phyloP scores from a whole-genome alignment of 1,140 invertebrate genomes.

The Achatina immaculata region DNA sequence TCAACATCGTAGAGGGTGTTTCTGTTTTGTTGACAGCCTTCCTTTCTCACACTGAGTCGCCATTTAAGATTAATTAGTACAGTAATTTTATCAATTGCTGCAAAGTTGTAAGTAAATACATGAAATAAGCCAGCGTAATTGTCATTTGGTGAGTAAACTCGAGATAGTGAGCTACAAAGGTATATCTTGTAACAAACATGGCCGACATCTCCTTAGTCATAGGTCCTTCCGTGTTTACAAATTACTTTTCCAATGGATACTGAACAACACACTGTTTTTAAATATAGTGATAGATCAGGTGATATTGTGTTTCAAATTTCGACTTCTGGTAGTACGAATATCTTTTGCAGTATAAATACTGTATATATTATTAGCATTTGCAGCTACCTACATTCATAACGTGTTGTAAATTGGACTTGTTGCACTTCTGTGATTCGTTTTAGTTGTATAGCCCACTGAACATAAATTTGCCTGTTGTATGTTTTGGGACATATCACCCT shows the following conservation, averaged over 20 bases:
- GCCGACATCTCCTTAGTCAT: slow-evolving; percentile 8
- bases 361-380: no score
- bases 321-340: no score
- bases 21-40: neutral
- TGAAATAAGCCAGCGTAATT: neutral
- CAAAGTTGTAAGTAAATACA: neutral
- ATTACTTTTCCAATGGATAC: neutral
- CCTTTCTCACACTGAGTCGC: neutral
- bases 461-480: no score
- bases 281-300: no score
- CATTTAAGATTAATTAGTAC: neutral
- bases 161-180: neutral
- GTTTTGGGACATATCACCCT: no score
- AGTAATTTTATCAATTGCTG: neutral
- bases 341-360: no score
- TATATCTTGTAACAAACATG: neutral
- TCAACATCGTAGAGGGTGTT: slow-evolving; percentile 11
- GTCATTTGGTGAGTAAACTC: neutral
- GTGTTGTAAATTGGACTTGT: no score
- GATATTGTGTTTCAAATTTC: no score
- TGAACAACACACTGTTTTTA: neutral
- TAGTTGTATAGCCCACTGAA: no score
- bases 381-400: no score
- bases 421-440: no score
- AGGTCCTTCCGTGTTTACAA: slow-evolving; percentile 14